Conservation (phyloP, 2,113 vertebrate genomes). For the Microtus pennsylvanicus region DNA sequence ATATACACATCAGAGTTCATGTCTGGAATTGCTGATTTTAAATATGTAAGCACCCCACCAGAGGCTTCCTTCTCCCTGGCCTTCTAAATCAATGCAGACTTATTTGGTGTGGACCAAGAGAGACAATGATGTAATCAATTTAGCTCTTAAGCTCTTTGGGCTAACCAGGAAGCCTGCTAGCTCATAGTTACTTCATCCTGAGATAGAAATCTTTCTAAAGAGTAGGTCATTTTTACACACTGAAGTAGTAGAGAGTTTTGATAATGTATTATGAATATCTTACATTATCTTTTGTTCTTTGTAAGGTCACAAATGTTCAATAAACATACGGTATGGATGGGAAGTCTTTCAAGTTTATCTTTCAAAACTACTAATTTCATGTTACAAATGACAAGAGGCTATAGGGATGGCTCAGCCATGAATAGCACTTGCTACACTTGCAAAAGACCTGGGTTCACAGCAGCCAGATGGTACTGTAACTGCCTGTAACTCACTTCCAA, state of each 20-base stretch:
- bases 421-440: background rate
- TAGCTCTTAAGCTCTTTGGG: background rate
- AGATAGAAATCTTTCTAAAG: background rate
- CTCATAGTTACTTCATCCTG: background rate
- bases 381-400: background rate
- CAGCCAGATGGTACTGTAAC: background rate
- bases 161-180: background rate
- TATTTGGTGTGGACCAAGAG: background rate
- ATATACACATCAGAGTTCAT: background rate
- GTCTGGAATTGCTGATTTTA: constrained; percentile 39
- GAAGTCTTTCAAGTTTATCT: background rate
- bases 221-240: background rate
- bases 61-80: background rate
- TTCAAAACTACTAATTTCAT: background rate
- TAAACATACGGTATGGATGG: background rate
- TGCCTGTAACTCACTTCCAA: background rate
- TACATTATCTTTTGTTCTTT: background rate
- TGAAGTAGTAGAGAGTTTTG: background rate
- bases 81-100: background rate
- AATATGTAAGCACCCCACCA: background rate
- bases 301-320: background rate
- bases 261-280: background rate
- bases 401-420: background rate
- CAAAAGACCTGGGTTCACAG: background rate
- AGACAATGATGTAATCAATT: background rate